Evolutionary conservation across 2,797 vertebrate species (phyloP).

Genomic region (Danio tinwini): DNA sequence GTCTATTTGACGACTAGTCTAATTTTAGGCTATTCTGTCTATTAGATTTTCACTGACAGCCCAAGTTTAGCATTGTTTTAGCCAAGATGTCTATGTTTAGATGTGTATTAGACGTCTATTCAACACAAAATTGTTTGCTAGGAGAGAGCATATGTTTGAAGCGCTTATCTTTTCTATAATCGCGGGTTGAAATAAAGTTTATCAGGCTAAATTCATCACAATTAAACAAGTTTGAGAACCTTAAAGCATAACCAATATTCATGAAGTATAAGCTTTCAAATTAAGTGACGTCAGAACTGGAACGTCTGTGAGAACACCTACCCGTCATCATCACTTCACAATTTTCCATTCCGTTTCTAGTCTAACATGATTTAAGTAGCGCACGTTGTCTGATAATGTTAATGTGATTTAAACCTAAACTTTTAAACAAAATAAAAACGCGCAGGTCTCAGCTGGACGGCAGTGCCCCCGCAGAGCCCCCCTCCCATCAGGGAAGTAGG

Average conservation of each 20-base stretch:
- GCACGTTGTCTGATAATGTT: background rate
- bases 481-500: conserved; percentile 37
- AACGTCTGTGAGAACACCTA: background rate
- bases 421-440: background rate
- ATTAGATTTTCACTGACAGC: too few relatives aligned
- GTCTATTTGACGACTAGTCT: too few relatives aligned
- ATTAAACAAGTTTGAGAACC: background rate
- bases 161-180: background rate
- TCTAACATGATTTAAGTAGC: too few relatives aligned
- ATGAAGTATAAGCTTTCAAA: background rate
- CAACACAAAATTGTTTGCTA: too few relatives aligned
- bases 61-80: too few relatives aligned
- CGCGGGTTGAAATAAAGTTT: background rate
- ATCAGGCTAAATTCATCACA: background rate
- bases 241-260: background rate
- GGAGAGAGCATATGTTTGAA: background rate
- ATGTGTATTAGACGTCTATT: too few relatives aligned
- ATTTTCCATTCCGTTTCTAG: too few relatives aligned
- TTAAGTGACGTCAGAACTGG: background rate
- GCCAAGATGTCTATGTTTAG: too few relatives aligned
- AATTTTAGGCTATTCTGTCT: too few relatives aligned
- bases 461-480: conserved; percentile 10
- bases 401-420: background rate
- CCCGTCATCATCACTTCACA: too few relatives aligned
- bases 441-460: conserved; percentile 12